A percentile compares a stretch with the other conserved stretches of the same genome.
phyloP scores from a whole-genome alignment of 2,888 invertebrate species.

The Xylocampa areola region DNA sequence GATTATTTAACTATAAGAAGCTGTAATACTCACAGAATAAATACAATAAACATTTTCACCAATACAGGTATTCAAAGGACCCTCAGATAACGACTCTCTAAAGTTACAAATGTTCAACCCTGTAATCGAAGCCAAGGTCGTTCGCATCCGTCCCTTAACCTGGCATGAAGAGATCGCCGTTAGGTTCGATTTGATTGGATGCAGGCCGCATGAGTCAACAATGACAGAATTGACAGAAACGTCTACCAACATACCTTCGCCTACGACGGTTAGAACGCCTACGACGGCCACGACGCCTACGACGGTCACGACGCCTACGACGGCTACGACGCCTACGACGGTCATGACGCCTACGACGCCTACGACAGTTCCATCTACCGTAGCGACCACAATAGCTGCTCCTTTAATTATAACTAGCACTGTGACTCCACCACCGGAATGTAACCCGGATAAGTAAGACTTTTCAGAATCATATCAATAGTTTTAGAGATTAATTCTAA shows the following conservation, averaged over 20 bases:
- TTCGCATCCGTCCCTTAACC: slow-evolving; percentile 93
- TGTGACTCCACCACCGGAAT: slow-evolving; percentile 44
- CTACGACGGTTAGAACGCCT: neutral
- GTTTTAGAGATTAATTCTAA: no score
- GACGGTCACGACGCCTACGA: neutral
- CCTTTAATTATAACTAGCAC: slow-evolving; percentile 45
- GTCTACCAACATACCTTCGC: neutral
- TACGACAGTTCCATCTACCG: neutral
- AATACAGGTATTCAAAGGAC: slow-evolving; percentile 92
- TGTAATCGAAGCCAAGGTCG: slow-evolving; percentile 93
- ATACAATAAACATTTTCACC: neutral
- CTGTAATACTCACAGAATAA: no score
- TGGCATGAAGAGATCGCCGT: slow-evolving; percentile 93
- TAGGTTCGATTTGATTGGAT: slow-evolving; percentile 94
- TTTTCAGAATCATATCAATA: no score
- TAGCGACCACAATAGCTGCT: slow-evolving; percentile 42
- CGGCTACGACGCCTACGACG: neutral
- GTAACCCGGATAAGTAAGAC: slow-evolving; percentile 57
- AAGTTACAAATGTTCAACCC: slow-evolving; percentile 91
- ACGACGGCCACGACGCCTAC: neutral
- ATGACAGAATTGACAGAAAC: neutral
- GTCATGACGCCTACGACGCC: slow-evolving; percentile 1
- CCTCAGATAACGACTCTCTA: slow-evolving; percentile 90
- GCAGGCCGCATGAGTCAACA: slow-evolving; percentile 72
- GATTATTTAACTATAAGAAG: no score